Percentiles rank a stretch among this genome's conserved stretches.
Conservation (phyloP, 2,888 invertebrate species). For the Mimas tiliae region DNA sequence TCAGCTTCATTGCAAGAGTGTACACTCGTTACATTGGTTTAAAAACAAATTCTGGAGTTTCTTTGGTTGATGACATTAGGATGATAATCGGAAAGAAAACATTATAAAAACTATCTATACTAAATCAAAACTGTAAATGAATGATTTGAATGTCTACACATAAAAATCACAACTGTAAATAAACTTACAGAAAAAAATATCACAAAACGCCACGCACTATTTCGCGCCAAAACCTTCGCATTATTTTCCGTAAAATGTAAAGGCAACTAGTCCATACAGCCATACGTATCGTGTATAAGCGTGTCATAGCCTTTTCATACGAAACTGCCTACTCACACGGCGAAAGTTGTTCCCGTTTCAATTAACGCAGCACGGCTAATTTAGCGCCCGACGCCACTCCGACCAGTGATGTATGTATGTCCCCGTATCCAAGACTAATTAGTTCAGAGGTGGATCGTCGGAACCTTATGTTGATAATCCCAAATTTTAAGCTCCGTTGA, state of each 20-base stretch:
- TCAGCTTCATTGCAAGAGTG: too few relatives aligned
- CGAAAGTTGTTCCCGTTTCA: slow-evolving; percentile 31
- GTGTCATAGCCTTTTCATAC: slow-evolving; percentile 27
- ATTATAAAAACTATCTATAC: too few relatives aligned
- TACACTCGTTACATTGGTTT: too few relatives aligned
- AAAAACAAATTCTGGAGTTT: too few relatives aligned
- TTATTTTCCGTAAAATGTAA: not conserved
- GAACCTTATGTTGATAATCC: slow-evolving; percentile 43
- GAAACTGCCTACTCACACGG: slow-evolving; percentile 24
- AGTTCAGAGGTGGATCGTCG: slow-evolving; percentile 44
- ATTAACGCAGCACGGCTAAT: slow-evolving; percentile 33
- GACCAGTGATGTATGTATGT: slow-evolving; percentile 43
- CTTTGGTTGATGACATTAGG: too few relatives aligned
- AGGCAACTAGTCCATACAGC: not conserved
- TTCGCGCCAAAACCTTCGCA: not conserved
- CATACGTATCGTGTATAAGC: slow-evolving; percentile 26
- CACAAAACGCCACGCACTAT: not conserved
- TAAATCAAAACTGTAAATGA: too few relatives aligned
- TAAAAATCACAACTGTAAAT: too few relatives aligned
- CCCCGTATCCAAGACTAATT: slow-evolving; percentile 48
- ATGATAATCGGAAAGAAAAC: too few relatives aligned
- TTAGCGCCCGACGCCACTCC: slow-evolving; percentile 34
- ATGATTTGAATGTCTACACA: too few relatives aligned
- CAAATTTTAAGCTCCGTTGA: slow-evolving; percentile 29
- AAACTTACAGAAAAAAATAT: not conserved